Evolutionary conservation across 92 coral and sea anemone species (phyloP), one percentile per base, ranked within the genome.

Genomic region (Porites lobata): DNA sequence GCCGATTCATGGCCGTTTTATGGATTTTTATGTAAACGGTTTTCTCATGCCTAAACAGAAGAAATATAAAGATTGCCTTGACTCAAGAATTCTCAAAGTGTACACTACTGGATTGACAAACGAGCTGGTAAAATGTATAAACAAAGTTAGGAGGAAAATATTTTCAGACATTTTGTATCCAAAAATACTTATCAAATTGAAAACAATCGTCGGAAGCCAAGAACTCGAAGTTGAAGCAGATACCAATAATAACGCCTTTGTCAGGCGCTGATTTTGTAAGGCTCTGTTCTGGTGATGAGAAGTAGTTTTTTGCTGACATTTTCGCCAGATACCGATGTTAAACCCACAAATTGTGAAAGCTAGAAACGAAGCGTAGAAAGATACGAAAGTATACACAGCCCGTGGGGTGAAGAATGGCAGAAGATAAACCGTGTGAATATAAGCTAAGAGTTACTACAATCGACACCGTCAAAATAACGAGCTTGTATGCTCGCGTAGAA

Each of bases 251-350:
- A 78, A 43, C 17, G 69, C 62, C 10, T 59, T 77, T 38, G 81
- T 77, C n/a, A 58, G n/a, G 15, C 81, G 81, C 11, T 32, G 17
- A 69, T 59, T 77, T 77, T 58, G 81, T 11, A 17, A 38, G 18
- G 14, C 70, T 38, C 82, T 38, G 82, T 78, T 61, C 3, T 62
- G 82, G 17, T 63, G 58, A 18, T 61, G 82, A 7, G 51, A 62
- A 14, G 29, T 9, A 6, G 29, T 58, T 43, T 29, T 21, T 1
- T 32, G 24, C 18, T 78, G 69, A 32, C 61, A 78, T 8, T 8
- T 32, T 78, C 82, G 29, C 82, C 82, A 78, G 38, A 78, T 78
- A 10, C 15, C 17, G 18, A 78, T n/a, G 82, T 78, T 62, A 61
- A 67, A 38, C 2, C 70, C 69, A 26, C 81, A 61, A 8, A 59